Base-by-base conservation (phyloP, 2,888 invertebrate species). In the Agrotis segetum region DNA sequence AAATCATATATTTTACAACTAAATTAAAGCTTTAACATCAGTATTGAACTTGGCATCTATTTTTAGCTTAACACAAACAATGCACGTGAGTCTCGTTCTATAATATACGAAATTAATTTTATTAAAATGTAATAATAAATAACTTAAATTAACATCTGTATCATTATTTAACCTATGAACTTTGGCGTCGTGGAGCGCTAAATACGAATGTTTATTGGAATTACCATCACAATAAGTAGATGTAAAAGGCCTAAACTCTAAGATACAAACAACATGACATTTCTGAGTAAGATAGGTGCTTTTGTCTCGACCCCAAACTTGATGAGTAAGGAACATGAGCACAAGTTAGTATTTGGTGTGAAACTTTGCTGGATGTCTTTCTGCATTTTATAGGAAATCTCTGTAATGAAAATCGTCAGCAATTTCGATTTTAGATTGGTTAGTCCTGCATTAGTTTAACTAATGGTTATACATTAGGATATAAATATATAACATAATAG, bases 401-500 rank as follows among this genome's bases (percentile, higher is more conserved):
- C 85, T 85, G 80, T 83, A 81, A 81, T 75, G 78, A 74, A 75
- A 82, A 85, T 83, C 70, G 86, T 87, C 86, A 88, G 87, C 86
- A 89, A 88, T 86, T 87, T 88, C 87, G 82, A 87, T 87, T 87
- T 87, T 91, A 89, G 87, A 85, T 89, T 86, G 85, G 85, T 86
- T 88, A 88, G 88, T 87, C 88, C 87, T 82, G 84, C 92, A 92
- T 93, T 94, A 93, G 92, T 94, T 71, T 89, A 90, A 94, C 92
- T 93, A 93, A 93, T 94, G 92, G 82, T 82, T 91, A 90, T 88
- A 89, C 85, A 88, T 88, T 91, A 88, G 87, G 88, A 84, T 84
- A 88, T 85, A 82, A 88, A 87, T 88, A 88, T 85, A 88, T 87
- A 79, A 87, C 81, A 75, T 86, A 79, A 40, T 88, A 88, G 86